A percentile compares a stretch with the other conserved stretches of the same genome.
phyloP scores from a whole-genome alignment of 2,797 vertebrate species.

The Melanotaenia maccullochi region DNA sequence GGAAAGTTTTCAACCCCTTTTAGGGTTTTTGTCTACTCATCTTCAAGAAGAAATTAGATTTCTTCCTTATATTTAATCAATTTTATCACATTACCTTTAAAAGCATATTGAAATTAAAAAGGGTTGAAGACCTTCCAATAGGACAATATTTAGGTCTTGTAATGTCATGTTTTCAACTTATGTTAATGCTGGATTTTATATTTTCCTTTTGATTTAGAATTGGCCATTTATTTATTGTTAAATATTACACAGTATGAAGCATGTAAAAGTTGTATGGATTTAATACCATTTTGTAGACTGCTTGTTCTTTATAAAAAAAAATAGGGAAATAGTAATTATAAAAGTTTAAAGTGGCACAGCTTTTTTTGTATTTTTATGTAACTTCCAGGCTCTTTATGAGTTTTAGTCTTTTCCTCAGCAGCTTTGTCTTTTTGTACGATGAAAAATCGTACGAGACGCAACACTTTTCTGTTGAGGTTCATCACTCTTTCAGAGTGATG shows the following conservation, averaged over 20 bases:
- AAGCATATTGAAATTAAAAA: not conserved
- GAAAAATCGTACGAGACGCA: too few relatives aligned
- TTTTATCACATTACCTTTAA: not conserved
- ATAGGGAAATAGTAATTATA: conserved; percentile 3
- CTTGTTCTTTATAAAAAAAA: conserved; percentile 2
- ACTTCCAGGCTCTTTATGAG: not conserved
- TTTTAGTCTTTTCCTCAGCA: not conserved
- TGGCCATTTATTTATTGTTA: conserved; percentile 47
- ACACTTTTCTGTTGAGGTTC: not conserved
- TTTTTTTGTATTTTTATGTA: not conserved
- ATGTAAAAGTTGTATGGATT: not conserved
- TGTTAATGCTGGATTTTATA: conserved; percentile 58
- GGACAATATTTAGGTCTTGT: conserved; percentile 5
- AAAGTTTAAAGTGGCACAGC: not conserved
- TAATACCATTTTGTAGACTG: not conserved
- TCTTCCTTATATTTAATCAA: not conserved
- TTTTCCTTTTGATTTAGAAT: conserved; percentile 21
- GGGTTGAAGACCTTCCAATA: not conserved
- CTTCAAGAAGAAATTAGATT: not conserved
- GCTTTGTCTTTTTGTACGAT: not conserved
- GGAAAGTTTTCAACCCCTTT: conserved; percentile 1
- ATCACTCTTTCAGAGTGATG: conserved; percentile 80
- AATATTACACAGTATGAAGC: conserved; percentile 58
- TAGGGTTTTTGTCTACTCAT: not conserved
- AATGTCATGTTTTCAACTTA: conserved; percentile 24